Base-by-base conservation (phyloP, 2,888 invertebrate genomes). In the Dryobotodes eremita region DNA sequence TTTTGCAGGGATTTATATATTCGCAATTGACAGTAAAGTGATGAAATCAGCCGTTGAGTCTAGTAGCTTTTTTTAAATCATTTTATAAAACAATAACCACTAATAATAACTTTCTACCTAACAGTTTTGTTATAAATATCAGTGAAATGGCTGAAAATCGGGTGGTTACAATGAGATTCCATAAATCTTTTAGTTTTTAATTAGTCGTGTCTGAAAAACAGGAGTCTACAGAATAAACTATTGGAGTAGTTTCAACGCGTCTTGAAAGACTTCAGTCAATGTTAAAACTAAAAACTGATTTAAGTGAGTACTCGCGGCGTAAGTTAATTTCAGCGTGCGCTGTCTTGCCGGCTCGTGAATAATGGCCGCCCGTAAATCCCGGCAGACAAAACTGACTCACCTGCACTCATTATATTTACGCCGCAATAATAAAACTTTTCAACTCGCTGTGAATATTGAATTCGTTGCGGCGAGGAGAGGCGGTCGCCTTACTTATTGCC, bases 401-500 rank as follows among this genome's bases (percentile, higher is more conserved):
- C 96, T 96, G 95, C 95, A 95, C 95, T 96, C 96, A 95, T 96
- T 96, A 96, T 96, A 95, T 96, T 96, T 96, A 96, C 94, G 95
- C 96, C 94, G 95, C 95, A 96, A 96, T 96, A 96, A 96, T 96
- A 96, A 97, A 97, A 96, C 94, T 96, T 96, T 94, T 92, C 95
- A 95, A 95, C 95, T 96, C 94, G 89, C 92, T 92, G 93, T 93
- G 96, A 96, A 96, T 96, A 96, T 97, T 97, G 96, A 95, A 97
- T 96, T 93, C 94, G 94, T 92, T 94, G 95, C 93, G 94, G 95
- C 89, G 93, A 93, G 93, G 93, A 94, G 94, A 93, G 94, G 92
- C 93, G 93, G 94, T 95, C 94, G 95, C 95, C 94, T 95, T 96
- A 95, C 94, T 96, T 95, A 96, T 96, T 95, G 96, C 96, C 94